Conservation (phyloP, 2,888 invertebrate genomes). For the Julus scanicus region DNA sequence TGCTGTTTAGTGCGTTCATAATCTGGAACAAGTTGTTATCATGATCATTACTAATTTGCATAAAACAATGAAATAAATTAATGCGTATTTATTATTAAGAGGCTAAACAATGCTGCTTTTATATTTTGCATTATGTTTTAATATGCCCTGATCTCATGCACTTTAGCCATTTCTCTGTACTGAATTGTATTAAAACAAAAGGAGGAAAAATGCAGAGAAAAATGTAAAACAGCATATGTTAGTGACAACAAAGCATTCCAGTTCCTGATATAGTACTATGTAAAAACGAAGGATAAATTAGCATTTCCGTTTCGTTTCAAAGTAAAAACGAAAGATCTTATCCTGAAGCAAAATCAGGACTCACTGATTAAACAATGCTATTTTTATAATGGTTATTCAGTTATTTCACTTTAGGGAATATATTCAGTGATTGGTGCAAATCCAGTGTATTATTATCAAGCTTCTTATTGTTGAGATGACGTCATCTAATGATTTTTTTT, state of each 20-base stretch:
- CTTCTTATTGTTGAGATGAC: no score
- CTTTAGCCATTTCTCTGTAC: neutral
- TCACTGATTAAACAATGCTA: no score
- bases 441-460: no score
- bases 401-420: no score
- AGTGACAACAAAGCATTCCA: neutral
- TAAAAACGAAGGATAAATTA: neutral
- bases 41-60: neutral
- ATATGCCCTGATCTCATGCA: neutral
- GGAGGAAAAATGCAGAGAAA: neutral
- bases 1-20: neutral
- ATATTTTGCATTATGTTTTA: neutral
- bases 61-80: slow-evolving; percentile 6
- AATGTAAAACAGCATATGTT: neutral
- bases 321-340: no score
- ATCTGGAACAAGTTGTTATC: neutral
- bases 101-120: neutral
- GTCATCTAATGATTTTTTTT: no score
- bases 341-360: no score
- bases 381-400: no score
- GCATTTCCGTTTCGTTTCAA: neutral
- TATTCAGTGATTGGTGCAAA: no score
- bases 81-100: neutral
- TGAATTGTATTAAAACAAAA: slow-evolving; percentile 2
- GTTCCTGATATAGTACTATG: neutral